Conservation (phyloP, 2,888 invertebrate species). For the Harpagoxenus sublaevis region DNA sequence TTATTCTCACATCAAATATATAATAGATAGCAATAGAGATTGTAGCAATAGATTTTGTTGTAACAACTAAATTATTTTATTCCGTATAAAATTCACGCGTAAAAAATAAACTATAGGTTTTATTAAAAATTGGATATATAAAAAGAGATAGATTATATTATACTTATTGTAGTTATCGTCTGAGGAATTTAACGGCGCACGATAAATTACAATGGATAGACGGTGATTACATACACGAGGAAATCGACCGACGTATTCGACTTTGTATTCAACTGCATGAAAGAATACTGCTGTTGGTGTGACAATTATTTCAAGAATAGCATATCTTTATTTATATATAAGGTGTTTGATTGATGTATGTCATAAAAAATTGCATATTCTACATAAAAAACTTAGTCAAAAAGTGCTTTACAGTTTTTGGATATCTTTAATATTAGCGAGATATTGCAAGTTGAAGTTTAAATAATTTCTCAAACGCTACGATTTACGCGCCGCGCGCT, state of each 20-base stretch:
- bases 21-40: no score
- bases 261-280: constrained; percentile 38
- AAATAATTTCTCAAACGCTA: no score
- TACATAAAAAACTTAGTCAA: no score
- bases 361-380: no score
- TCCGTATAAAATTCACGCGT: background rate
- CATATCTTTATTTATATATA: background rate
- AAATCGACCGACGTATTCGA: constrained; percentile 4
- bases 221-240: background rate
- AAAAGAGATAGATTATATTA: background rate
- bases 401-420: no score
- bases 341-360: no score
- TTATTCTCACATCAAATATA: no score
- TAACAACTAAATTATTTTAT: background rate
- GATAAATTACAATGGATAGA: background rate
- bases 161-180: background rate
- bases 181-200: background rate
- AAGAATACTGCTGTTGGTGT: constrained; percentile 36
- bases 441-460: no score
- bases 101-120: background rate
- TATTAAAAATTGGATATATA: background rate
- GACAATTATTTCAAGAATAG: constrained; percentile 3
- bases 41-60: background rate
- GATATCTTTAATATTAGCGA: no score
- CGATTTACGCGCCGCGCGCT: no score